Evolutionary conservation across 2,888 invertebrate genomes (phyloP).

Genomic region (Hecatera dysodea): DNA sequence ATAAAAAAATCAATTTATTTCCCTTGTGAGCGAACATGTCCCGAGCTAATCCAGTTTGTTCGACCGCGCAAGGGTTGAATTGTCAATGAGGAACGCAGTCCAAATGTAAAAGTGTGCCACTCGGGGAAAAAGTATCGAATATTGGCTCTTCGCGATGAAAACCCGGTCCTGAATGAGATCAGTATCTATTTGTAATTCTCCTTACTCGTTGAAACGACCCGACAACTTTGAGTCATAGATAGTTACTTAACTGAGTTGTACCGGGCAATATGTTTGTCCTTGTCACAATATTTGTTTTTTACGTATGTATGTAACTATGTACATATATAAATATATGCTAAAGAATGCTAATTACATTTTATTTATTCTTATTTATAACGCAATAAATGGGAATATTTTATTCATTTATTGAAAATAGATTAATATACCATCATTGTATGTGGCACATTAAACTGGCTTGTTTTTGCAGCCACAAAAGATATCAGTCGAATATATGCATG

Average conservation of each 20-base stretch:
- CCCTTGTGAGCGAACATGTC: constrained; percentile 88
- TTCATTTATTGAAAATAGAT: too few relatives aligned
- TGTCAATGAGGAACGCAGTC: constrained; percentile 87
- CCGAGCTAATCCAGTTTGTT: constrained; percentile 89
- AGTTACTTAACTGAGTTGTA: constrained; percentile 59
- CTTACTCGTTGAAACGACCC: constrained; percentile 69
- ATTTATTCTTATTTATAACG: not conserved
- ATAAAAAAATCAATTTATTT: constrained; percentile 89
- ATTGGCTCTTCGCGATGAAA: constrained; percentile 84
- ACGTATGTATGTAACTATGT: too few relatives aligned
- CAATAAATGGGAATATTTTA: too few relatives aligned
- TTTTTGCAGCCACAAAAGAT: not conserved
- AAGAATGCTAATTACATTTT: constrained; percentile 1
- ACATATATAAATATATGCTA: too few relatives aligned
- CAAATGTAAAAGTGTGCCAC: constrained; percentile 86
- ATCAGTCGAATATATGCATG: not conserved
- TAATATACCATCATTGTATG: not conserved
- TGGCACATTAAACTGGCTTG: not conserved
- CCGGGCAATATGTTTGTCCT: constrained; percentile 28
- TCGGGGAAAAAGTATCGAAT: constrained; percentile 84
- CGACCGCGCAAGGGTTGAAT: constrained; percentile 90
- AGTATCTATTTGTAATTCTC: constrained; percentile 80
- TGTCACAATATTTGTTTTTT: constrained; percentile 25
- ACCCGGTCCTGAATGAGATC: constrained; percentile 78
- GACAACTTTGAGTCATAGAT: constrained; percentile 61